Base-by-base conservation (phyloP, 2,113 vertebrate species). In the Todiramphus saurophagus region DNA sequence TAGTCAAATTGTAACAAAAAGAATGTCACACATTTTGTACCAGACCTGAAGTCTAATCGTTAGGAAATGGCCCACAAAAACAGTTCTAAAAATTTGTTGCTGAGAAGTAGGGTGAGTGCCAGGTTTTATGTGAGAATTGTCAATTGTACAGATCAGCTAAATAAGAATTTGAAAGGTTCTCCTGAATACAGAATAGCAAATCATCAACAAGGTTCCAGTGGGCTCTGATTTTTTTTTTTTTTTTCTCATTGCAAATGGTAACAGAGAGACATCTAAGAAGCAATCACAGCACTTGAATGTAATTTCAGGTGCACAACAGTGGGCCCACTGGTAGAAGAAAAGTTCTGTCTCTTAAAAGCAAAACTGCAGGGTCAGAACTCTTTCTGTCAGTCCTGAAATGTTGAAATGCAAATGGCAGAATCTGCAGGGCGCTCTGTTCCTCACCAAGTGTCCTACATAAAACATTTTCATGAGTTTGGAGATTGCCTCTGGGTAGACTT, bases 81-180 rank as follows among this genome's bases (percentile, higher is more conserved):
- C 56, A 93, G 64, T 87, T 95, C 88, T 78, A 94, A 96, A 89
- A 96, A 94, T 86, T 87, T 94, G 37, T 94, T 85, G 58, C 83
- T 87, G 60, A 96, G 55, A 92, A 95, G 89, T n/a, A 94, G 35
- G 43, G 62, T 70, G 69, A 97, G 53, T 86, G 67, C 27, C 89
- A 83, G 91, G 66, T 77, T 96, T 94, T 59, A 83, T 63, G 74
- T 88, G 87, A 95, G 85, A 97, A 97, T 87, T 97, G 95, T 76
- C 93, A 89, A 84, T 89, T 73, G 62, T 87, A 82, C 16, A 93
- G 78, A 95, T 90, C 84, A 97, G 55, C 9, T 8, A 97, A 96
- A 97, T 53, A 56, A 97, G 88, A 95, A 95, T 96, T 81, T 96
- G 67, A 90, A 66, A 60, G 89, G 60, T 90, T 96, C 63, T 90